Conservation (phyloP, 2,888 invertebrate genomes). For the Polydrusus cervinus region DNA sequence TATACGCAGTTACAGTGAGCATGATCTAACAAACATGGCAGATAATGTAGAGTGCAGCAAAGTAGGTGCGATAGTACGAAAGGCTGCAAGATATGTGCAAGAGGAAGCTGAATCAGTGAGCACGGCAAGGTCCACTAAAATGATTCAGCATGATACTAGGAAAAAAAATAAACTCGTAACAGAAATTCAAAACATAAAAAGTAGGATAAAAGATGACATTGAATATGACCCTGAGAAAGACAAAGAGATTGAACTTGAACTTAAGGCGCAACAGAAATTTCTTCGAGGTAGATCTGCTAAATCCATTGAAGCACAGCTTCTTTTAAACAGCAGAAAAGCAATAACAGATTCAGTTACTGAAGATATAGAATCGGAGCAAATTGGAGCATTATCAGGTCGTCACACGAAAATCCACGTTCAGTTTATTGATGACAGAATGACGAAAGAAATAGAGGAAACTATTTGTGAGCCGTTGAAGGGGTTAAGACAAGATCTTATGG, state of each 20-base stretch:
- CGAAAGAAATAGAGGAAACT: conserved; percentile 73
- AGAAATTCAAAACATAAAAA: conserved; percentile 69
- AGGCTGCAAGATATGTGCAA: conserved; percentile 77
- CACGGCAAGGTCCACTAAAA: conserved; percentile 78
- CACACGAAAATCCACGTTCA: conserved; percentile 66
- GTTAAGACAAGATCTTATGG: conserved; percentile 77
- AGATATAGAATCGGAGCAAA: conserved; percentile 57
- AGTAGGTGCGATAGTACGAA: conserved; percentile 74
- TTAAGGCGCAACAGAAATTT: conserved; percentile 72
- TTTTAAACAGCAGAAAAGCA: conserved; percentile 75
- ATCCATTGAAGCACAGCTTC: conserved; percentile 77
- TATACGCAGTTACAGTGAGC: conserved; percentile 79
- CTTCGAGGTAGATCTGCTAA: conserved; percentile 71
- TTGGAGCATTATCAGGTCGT: conserved; percentile 59
- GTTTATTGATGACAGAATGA: conserved; percentile 70
- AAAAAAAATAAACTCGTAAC: conserved; percentile 72
- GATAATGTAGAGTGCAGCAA: conserved; percentile 80
- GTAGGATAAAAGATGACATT: conserved; percentile 71
- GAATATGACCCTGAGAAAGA: conserved; percentile 71
- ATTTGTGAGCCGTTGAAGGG: conserved; percentile 76
- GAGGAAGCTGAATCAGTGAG: conserved; percentile 77
- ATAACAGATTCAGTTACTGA: conserved; percentile 65
- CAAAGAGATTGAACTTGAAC: conserved; percentile 67
- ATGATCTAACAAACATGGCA: conserved; percentile 80
- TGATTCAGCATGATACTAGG: conserved; percentile 75